Conservation (phyloP, 2,888 invertebrate genomes). For the Limnephilus marmoratus region DNA sequence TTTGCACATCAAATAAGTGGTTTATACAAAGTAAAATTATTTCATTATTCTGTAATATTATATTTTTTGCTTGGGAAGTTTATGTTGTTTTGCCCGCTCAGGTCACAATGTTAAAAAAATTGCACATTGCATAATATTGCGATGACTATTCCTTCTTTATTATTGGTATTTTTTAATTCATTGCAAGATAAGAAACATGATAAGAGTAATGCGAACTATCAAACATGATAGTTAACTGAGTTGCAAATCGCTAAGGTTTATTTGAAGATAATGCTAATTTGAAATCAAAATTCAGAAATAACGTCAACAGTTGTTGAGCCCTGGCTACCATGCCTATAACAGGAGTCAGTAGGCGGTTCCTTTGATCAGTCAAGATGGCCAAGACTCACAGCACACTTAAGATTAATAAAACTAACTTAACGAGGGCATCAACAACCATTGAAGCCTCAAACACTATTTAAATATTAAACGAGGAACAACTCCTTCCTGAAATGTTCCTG, state of each 20-base stretch:
- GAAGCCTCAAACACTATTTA: neutral
- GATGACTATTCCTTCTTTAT: no score
- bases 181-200: no score
- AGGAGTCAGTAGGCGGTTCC: slow-evolving; percentile 68
- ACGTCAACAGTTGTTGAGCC: neutral
- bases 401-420: slow-evolving; percentile 42
- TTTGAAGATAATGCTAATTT: neutral
- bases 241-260: neutral
- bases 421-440: neutral
- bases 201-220: neutral
- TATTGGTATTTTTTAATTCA: no score
- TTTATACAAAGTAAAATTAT: no score
- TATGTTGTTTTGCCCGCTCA: no score
- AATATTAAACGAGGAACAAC: neutral
- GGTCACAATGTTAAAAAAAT: no score
- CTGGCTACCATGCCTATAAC: slow-evolving; percentile 34
- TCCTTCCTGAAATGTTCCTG: neutral
- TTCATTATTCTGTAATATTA: no score
- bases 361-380: slow-evolving; percentile 75
- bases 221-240: neutral
- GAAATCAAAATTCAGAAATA: neutral
- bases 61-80: no score
- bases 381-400: slow-evolving; percentile 55
- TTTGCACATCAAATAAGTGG: no score
- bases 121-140: no score